Percentiles rank a stretch among this genome's conserved stretches.
Evolutionary conservation across 2,797 vertebrate genomes (phyloP).

Genomic region (Hozukius guyotensis): DNA sequence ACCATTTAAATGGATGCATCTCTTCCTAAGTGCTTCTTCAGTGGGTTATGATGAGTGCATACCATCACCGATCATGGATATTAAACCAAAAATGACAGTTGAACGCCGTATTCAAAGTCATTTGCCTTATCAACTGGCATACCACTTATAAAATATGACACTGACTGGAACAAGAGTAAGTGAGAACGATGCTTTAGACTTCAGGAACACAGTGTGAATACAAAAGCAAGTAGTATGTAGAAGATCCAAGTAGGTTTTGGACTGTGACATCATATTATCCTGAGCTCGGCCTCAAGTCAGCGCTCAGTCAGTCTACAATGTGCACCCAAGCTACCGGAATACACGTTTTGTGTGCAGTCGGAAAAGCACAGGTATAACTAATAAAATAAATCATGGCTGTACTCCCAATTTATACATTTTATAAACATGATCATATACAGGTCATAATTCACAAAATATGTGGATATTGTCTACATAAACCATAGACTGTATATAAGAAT

Average conservation of each 20-base stretch:
- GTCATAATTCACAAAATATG: not conserved
- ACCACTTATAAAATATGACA: not conserved
- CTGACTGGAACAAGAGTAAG: not conserved
- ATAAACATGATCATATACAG: too few species aligned
- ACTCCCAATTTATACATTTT: too few species aligned
- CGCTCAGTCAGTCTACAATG: too few species aligned
- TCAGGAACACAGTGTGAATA: not conserved
- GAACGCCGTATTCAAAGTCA: not conserved
- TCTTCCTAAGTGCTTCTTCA: slow-evolving; percentile 12
- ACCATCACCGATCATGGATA: not conserved
- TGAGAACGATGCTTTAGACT: not conserved
- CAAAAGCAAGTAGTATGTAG: not conserved
- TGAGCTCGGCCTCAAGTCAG: too few species aligned
- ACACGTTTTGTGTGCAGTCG: not conserved
- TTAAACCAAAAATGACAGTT: not conserved
- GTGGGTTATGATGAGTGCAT: slow-evolving; percentile 11
- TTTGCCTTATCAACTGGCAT: not conserved
- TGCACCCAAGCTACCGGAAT: too few species aligned
- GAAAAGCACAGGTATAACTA: not conserved
- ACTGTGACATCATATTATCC: not conserved
- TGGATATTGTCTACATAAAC: not conserved
- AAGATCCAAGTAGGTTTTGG: not conserved
- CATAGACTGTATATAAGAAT: too few species aligned
- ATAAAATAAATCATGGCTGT: too few species aligned
- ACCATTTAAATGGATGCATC: slow-evolving; percentile 26